A percentile compares a stretch with the other conserved stretches of the same genome.
Conservation (phyloP, 2,888 invertebrate species). For the Lasioglossum oenotherae region DNA sequence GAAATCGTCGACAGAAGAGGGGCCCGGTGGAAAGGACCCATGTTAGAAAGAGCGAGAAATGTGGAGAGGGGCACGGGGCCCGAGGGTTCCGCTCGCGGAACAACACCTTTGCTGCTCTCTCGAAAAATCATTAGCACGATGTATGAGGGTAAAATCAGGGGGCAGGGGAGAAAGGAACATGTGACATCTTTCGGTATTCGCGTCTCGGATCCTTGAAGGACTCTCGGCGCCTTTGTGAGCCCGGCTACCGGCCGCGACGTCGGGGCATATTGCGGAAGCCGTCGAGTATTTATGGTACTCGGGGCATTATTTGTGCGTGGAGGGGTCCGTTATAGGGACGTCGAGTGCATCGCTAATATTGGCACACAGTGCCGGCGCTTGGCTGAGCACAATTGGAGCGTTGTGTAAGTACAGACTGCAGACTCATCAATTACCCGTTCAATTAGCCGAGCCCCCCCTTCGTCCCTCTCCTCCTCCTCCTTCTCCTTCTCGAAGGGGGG, state of each 20-base stretch:
- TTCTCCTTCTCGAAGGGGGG: background rate
- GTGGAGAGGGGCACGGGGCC: background rate
- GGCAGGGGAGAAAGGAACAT: background rate
- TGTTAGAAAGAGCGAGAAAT: background rate
- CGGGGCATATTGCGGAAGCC: slow-evolving; percentile 78
- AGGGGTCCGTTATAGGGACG: slow-evolving; percentile 78
- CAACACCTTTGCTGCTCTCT: slow-evolving; percentile 38
- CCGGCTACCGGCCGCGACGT: slow-evolving; percentile 31
- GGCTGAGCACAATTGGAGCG: slow-evolving; percentile 81
- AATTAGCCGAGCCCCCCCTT: slow-evolving; percentile 74
- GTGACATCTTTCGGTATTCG: slow-evolving; percentile 54
- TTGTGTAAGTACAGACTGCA: slow-evolving; percentile 81
- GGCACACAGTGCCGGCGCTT: slow-evolving; percentile 77
- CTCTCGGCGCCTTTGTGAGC: slow-evolving; percentile 62
- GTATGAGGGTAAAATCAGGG: background rate
- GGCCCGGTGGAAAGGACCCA: background rate
- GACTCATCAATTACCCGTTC: slow-evolving; percentile 81
- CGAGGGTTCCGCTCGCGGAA: slow-evolving; percentile 21
- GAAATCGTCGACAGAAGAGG: background rate
- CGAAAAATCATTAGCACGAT: slow-evolving; percentile 36
- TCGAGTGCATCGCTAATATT: slow-evolving; percentile 82
- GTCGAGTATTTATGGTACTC: slow-evolving; percentile 81
- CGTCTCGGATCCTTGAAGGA: slow-evolving; percentile 56
- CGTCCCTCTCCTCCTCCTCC: background rate
- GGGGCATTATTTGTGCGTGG: slow-evolving; percentile 80